These are phyloP conservation scores for Coelogynopora nodosa DNA, from an alignment of 2,888 invertebrate genomes.

Conservation along the genomic window DNA sequence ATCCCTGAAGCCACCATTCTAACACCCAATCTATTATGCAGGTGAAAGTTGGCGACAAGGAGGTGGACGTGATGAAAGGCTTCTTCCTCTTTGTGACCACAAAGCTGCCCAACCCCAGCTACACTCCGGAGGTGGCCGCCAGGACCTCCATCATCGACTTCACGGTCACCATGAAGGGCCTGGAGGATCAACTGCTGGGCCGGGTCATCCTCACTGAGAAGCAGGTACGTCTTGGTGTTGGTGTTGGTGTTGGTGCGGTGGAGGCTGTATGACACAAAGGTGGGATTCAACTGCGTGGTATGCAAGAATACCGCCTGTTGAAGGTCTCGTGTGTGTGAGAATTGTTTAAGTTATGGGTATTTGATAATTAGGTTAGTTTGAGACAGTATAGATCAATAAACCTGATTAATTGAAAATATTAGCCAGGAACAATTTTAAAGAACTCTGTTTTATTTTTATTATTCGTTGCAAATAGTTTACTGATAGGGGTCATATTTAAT, in stretches of 20 bases:
- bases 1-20: conserved; percentile 94
- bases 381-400: no score
- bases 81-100: conserved; percentile 93
- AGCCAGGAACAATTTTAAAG: no score
- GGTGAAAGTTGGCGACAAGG: conserved; percentile 72
- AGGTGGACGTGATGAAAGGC: conserved; percentile 90
- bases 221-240: conserved; percentile 62
- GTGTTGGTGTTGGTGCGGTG: neutral
- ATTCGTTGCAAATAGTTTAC: no score
- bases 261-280: no score
- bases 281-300: no score
- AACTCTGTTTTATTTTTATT: no score
- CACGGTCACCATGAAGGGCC: conserved; percentile 89
- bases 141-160: conserved; percentile 95
- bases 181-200: conserved; percentile 86
- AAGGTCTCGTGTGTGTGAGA: no score
- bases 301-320: no score
- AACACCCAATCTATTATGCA: conserved; percentile 90
- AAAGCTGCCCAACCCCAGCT: conserved; percentile 88
- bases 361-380: no score
- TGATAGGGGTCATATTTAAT: no score
- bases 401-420: no score
- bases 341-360: no score
- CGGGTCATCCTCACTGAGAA: conserved; percentile 93
- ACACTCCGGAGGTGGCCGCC: conserved; percentile 91